These are phyloP conservation scores for Lagria hirta DNA, from an alignment of 2,888 invertebrate species.

Conservation along the genomic window DNA sequence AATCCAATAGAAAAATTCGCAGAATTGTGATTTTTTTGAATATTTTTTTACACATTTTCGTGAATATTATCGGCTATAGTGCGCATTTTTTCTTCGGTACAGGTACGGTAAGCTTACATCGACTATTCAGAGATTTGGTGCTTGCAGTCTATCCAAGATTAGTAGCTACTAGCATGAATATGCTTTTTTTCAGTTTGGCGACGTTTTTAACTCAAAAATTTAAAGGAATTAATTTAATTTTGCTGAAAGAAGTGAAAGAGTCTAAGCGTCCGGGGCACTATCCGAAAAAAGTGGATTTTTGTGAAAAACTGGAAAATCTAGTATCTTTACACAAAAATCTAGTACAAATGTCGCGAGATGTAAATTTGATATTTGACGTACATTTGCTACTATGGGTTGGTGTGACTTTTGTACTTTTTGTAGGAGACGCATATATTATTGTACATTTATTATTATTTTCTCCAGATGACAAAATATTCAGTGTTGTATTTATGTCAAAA, in stretches of 20 bases:
- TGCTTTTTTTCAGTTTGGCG: neutral
- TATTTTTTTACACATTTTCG: too few species aligned
- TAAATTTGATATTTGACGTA: conserved; percentile 1
- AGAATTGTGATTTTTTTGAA: too few species aligned
- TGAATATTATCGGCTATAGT: too few species aligned
- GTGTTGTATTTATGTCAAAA: too few species aligned
- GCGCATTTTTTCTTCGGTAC: too few species aligned
- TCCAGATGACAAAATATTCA: neutral
- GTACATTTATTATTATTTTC: too few species aligned
- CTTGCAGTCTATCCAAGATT: neutral
- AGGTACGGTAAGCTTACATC: too few species aligned
- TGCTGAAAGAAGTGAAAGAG: neutral
- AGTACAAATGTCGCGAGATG: neutral
- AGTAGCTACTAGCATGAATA: conserved; percentile 1
- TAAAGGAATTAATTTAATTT: neutral
- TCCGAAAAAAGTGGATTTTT: neutral
- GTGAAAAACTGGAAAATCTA: neutral
- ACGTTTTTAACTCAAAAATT: neutral
- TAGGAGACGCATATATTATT: conserved; percentile 1
- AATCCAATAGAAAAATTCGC: too few species aligned
- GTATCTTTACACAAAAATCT: conserved; percentile 4
- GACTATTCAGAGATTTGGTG: too few species aligned
- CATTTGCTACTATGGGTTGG: neutral
- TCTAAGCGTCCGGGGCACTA: neutral
- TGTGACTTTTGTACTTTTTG: neutral